Evolutionary conservation across 2,113 vertebrate species (phyloP), one percentile per base, ranked within the genome.

Genomic region (Camelus dromedarius): DNA sequence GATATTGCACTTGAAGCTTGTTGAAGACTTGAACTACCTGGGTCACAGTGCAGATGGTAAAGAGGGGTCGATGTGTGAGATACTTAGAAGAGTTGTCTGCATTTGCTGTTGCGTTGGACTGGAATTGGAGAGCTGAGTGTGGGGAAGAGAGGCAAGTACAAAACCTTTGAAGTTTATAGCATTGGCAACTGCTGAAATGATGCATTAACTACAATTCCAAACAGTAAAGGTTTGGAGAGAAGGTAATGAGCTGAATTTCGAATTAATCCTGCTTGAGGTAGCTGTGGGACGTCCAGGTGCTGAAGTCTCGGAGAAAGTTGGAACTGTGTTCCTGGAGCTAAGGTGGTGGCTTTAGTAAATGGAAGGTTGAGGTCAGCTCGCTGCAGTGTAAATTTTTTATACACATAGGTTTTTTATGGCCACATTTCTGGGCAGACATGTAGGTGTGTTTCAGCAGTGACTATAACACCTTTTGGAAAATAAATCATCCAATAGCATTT

Each of bases 401-500:
- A 94, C 66, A 86, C 95, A 91, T 56, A 94, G 85, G 89, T 96
- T 91, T 96, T 97, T 97, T 98, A 97, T 0, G 3, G 75, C 79
- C 77, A 66, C 52, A 85, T 97, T 97, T 96, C 96, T 97, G 48
- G 48, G 89, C 79, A 96, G 97, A 93, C 93, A 66, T 46, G 69
- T 73, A 95, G 89, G 97, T 96, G 91, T 96, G 96, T 93, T 97
- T 97, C 86, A 93, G 89, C 95, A 95, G 91, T 66, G 86, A 93
- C 64, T 95, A 89, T 88, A 97, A 96, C 73, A 95, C 93, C 89
- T 94, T 95, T 94, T 95, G 79, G 95, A 95, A 96, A 97, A 97
- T 97, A 98, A 98, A 97, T 98, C 97, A 96, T 75, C 95, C 86
- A 69, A 83, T 92, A 97, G 96, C 95, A 97, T 97, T 97, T 98